Percentiles rank a stretch among this genome's conserved stretches.
Evolutionary conservation across 2,888 invertebrate genomes (phyloP).

Genomic region (Melanophora roralis): DNA sequence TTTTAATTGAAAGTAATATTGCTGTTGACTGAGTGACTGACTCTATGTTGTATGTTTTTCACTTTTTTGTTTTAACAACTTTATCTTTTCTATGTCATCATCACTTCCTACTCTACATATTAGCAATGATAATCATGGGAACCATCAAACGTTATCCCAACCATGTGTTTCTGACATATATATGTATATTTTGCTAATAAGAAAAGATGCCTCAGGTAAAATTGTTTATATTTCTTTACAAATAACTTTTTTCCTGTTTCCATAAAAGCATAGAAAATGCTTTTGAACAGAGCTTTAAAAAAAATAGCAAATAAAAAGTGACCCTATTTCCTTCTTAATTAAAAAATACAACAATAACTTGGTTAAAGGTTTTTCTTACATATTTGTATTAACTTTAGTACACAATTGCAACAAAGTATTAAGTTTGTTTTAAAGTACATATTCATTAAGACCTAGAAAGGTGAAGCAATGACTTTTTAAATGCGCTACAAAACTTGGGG

Average conservation of each 20-base stretch:
- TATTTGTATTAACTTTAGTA: slow-evolving; percentile 1
- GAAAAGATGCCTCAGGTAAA: slow-evolving; percentile 11
- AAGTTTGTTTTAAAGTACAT: too few relatives aligned
- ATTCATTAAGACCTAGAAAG: neutral
- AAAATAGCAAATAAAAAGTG: slow-evolving; percentile 6
- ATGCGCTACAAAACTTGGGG: too few relatives aligned
- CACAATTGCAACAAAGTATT: neutral
- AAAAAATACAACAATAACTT: neutral
- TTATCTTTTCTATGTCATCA: slow-evolving; percentile 42
- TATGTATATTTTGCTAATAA: neutral
- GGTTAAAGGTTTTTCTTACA: neutral
- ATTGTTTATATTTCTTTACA: too few relatives aligned
- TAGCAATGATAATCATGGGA: slow-evolving; percentile 54
- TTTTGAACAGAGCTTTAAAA: neutral
- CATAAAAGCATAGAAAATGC: neutral
- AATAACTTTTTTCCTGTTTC: slow-evolving; percentile 25
- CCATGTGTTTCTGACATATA: neutral
- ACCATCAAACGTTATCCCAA: slow-evolving; percentile 28
- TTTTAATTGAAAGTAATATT: slow-evolving; percentile 50
- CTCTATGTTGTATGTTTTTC: slow-evolving; percentile 7
- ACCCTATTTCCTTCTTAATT: slow-evolving; percentile 36
- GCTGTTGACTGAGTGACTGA: neutral
- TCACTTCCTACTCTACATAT: slow-evolving; percentile 24
- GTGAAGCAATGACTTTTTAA: too few relatives aligned
- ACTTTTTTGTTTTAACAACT: neutral